These are phyloP conservation scores for Prietella phreatophila DNA, from an alignment of 2,113 vertebrate species.

Conservation along the genomic window DNA sequence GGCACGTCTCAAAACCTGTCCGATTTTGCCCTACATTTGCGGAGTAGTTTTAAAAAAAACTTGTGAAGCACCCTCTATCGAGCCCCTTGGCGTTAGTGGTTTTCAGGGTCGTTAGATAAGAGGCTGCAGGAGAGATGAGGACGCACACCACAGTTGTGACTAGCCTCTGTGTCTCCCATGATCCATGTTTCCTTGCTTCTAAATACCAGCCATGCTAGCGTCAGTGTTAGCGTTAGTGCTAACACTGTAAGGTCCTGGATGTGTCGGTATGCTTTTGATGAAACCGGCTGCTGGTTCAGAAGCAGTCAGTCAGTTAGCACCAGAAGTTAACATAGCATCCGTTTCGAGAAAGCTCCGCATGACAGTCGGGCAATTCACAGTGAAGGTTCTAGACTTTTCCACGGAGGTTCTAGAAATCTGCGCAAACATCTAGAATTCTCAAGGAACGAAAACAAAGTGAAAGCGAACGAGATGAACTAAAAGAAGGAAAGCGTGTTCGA, in stretches of 20 bases:
- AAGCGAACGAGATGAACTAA: too few relatives aligned
- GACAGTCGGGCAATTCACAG: not conserved
- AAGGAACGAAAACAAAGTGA: not conserved
- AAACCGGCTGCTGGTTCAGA: not conserved
- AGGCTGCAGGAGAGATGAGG: not conserved
- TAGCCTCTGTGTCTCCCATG: not conserved
- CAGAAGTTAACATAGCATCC: not conserved
- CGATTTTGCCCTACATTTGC: not conserved
- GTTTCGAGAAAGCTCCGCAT: not conserved
- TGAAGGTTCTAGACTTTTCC: not conserved
- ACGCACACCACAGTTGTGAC: not conserved
- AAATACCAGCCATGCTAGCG: not conserved
- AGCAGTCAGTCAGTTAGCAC: not conserved
- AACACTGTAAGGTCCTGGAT: not conserved
- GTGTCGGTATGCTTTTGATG: not conserved
- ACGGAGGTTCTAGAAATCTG: not conserved
- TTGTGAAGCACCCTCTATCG: not conserved
- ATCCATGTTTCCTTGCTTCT: not conserved
- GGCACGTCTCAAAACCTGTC: not conserved
- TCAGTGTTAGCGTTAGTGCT: not conserved
- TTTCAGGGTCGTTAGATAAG: conserved; percentile 16
- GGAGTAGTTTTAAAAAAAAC: not conserved
- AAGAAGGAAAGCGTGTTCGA: too few relatives aligned
- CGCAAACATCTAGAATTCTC: not conserved
- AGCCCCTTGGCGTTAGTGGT: not conserved